phyloP scores from a whole-genome alignment of 2,797 vertebrate species.

The Acestrorhynchus altus region DNA sequence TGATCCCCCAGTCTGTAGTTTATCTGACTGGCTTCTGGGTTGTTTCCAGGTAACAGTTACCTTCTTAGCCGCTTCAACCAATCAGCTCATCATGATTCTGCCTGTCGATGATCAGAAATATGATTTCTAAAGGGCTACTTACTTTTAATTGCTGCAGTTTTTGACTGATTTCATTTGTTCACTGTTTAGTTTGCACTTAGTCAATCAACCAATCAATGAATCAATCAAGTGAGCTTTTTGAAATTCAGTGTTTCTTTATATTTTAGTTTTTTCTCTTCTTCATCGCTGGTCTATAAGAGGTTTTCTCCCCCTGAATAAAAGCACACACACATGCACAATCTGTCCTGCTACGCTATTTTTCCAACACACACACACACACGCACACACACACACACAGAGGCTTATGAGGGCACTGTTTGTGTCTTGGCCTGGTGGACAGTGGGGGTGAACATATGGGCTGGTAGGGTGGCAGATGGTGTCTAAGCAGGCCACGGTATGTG shows the following conservation, averaged over 20 bases:
- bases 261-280: constrained; percentile 18
- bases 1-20: constrained; percentile 81
- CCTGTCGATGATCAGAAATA: constrained; percentile 47
- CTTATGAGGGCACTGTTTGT: constrained; percentile 39
- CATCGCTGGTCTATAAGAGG: not conserved
- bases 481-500: constrained; percentile 48
- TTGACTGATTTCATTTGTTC: constrained; percentile 36
- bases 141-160: constrained; percentile 54
- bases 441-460: constrained; percentile 68
- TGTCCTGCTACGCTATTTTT: not conserved
- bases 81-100: constrained; percentile 67
- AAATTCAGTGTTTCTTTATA: constrained; percentile 6
- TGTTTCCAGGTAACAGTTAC: constrained; percentile 82
- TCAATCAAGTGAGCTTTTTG: constrained; percentile 23
- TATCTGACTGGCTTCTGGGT: constrained; percentile 85
- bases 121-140: not conserved
- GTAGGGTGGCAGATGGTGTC: constrained; percentile 69
- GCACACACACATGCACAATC: constrained; percentile 27
- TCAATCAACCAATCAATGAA: constrained; percentile 34
- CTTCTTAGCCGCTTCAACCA: constrained; percentile 70
- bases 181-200: constrained; percentile 16
- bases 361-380: constrained; percentile 13
- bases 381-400: constrained; percentile 25
- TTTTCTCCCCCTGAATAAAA: constrained; percentile 10
- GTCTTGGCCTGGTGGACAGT: constrained; percentile 56